Evolutionary conservation across 2,888 invertebrate genomes (phyloP).

Genomic region (Eretmocerus hayati): DNA sequence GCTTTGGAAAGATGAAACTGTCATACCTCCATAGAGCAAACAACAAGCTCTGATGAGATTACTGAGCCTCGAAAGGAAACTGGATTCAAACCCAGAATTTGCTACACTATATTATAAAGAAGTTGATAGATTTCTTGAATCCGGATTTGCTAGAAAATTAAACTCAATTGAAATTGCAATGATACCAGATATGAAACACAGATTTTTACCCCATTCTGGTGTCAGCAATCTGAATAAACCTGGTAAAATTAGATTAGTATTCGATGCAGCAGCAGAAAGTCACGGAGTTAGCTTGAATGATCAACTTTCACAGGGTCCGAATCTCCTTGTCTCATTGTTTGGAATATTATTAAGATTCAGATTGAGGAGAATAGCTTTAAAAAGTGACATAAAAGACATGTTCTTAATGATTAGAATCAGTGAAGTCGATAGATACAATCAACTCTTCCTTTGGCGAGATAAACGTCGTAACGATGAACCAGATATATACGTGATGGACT

Average conservation of each 20-base stretch:
- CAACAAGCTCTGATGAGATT: not conserved
- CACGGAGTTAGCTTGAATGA: not conserved
- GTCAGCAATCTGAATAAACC: not conserved
- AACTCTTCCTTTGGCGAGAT: conserved; percentile 2
- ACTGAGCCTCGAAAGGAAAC: not conserved
- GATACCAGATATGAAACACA: too few species aligned
- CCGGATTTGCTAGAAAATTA: not conserved
- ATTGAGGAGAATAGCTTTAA: not conserved
- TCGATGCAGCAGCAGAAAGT: not conserved
- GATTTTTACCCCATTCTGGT: not conserved
- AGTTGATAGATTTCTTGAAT: not conserved
- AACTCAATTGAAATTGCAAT: not conserved
- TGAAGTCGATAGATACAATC: not conserved
- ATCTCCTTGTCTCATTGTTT: not conserved
- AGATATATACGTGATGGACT: not conserved
- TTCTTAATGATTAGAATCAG: conserved; percentile 4
- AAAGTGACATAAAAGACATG: conserved; percentile 6
- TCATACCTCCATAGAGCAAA: not conserved
- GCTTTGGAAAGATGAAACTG: not conserved
- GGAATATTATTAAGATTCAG: conserved; percentile 2
- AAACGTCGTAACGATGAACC: not conserved
- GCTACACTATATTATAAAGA: not conserved
- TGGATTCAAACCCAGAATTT: not conserved
- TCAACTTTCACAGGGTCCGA: not conserved
- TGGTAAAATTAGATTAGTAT: conserved; percentile 1